These are phyloP conservation scores for Amiota mariae DNA, from an alignment of 2,888 invertebrate species.

Conservation along the genomic window DNA sequence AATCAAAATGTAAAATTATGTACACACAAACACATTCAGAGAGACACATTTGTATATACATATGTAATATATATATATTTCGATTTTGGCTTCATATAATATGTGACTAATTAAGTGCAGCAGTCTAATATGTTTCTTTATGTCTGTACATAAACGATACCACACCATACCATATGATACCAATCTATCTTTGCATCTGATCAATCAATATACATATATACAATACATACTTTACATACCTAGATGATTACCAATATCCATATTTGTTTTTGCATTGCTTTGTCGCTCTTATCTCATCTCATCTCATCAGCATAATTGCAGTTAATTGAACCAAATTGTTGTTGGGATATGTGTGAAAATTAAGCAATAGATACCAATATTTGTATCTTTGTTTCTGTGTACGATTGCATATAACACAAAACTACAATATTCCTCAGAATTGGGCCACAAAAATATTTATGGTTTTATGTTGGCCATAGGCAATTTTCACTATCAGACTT, in stretches of 20 bases:
- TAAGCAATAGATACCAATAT: conserved; percentile 20
- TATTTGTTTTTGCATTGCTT: conserved; percentile 4
- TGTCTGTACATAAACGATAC: not conserved
- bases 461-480: conserved; percentile 13
- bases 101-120: conserved; percentile 57
- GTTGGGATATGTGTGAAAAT: conserved; percentile 40
- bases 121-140: conserved; percentile 9
- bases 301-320: conserved; percentile 44
- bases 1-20: conserved; percentile 42
- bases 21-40: no score
- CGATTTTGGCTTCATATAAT: conserved; percentile 36
- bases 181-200: no score
- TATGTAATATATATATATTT: not conserved
- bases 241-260: not conserved
- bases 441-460: conserved; percentile 9
- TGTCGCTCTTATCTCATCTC: conserved; percentile 19
- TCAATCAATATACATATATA: no score
- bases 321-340: conserved; percentile 57
- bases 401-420: not conserved
- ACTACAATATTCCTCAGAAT: not conserved
- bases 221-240: no score
- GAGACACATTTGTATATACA: not conserved
- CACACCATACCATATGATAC: no score
- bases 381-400: not conserved
- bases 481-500: not conserved